Percentiles rank a stretch among this genome's conserved stretches.
phyloP scores from a whole-genome alignment of 2,113 vertebrate genomes.

The Oenanthe oenanthe region DNA sequence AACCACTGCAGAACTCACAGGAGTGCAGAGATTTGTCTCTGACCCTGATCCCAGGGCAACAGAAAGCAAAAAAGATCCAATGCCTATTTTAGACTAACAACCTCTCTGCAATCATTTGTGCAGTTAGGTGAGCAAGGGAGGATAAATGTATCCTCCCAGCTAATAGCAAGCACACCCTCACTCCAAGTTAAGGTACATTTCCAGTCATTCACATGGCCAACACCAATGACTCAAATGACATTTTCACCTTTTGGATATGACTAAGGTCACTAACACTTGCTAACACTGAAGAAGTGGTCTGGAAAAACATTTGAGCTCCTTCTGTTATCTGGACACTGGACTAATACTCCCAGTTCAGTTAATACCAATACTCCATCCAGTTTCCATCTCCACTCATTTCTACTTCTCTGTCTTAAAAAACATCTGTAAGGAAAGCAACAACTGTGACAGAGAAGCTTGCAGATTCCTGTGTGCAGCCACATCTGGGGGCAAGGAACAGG shows the following conservation, averaged over 20 bases:
- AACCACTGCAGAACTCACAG: not conserved
- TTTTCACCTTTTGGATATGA: not conserved
- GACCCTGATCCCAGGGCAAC: not conserved
- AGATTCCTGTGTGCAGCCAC: not conserved
- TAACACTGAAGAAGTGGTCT: not conserved
- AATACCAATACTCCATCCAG: not conserved
- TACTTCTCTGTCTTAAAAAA: not conserved
- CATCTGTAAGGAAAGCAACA: not conserved
- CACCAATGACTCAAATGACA: not conserved
- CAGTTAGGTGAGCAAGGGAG: not conserved
- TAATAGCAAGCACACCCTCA: not conserved
- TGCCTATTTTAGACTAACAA: not conserved
- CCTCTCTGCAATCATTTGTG: not conserved
- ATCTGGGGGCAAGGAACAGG: not conserved
- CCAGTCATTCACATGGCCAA: not conserved
- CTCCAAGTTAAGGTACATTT: accelerated
- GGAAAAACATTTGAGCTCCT: not conserved
- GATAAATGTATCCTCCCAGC: not conserved
- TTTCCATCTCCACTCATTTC: not conserved
- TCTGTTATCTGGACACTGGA: not conserved
- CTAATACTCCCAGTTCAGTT: not conserved
- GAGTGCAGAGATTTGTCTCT: not conserved
- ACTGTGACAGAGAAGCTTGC: not conserved
- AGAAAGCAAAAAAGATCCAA: not conserved
- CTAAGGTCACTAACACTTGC: not conserved